phyloP scores from a whole-genome alignment of 2,797 vertebrate genomes.

The Leuciscus waleckii region DNA sequence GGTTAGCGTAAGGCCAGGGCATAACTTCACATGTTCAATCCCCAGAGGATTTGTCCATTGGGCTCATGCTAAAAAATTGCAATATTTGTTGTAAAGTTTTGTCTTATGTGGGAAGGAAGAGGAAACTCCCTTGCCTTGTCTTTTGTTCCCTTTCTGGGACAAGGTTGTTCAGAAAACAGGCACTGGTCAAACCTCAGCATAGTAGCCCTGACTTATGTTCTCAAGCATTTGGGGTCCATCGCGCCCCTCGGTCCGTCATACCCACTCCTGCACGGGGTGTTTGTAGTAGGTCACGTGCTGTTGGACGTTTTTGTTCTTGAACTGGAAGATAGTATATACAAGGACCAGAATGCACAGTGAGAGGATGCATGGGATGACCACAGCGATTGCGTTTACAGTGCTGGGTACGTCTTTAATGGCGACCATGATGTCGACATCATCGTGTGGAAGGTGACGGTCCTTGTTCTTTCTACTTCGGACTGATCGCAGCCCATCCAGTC shows the following conservation, averaged over 20 bases:
- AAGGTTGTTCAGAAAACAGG: conserved; percentile 73
- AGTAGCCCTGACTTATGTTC: conserved; percentile 70
- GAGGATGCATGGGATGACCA: conserved; percentile 97
- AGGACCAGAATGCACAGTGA: conserved; percentile 97
- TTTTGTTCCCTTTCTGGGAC: conserved; percentile 53
- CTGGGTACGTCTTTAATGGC: conserved; percentile 93
- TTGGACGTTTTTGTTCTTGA: conserved; percentile 97
- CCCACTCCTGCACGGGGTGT: conserved; percentile 98
- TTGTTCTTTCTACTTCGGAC: conserved; percentile 91
- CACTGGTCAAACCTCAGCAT: conserved; percentile 68
- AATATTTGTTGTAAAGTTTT: conserved; percentile 41
- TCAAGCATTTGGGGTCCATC: conserved; percentile 57
- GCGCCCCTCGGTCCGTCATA: conserved; percentile 82
- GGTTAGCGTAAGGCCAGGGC: conserved; percentile 56
- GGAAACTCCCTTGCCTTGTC: conserved; percentile 49
- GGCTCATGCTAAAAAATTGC: conserved; percentile 69
- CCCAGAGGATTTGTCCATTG: conserved; percentile 65
- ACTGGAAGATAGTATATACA: conserved; percentile 98
- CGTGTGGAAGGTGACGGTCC: conserved; percentile 87
- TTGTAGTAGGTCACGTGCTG: conserved; percentile 94
- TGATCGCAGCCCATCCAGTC: conserved; percentile 99
- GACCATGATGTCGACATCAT: conserved; percentile 97
- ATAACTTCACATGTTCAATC: conserved; percentile 28
- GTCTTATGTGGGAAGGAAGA: conserved; percentile 31
- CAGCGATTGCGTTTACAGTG: conserved; percentile 95